phyloP scores from a whole-genome alignment of 2,888 invertebrate species.

The Ellobium chinense region DNA sequence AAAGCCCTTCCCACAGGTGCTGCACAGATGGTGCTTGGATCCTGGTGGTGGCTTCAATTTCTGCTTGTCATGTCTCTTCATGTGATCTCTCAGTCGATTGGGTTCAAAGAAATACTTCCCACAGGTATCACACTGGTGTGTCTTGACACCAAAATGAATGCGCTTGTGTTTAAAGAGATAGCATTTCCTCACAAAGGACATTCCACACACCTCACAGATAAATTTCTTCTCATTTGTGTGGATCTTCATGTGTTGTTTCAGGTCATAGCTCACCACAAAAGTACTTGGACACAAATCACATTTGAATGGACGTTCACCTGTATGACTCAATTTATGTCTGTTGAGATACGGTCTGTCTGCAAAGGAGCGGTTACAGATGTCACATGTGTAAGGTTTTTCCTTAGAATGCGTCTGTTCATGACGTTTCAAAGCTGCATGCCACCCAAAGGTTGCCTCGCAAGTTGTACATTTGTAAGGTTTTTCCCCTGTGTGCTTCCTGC shows the following conservation, averaged over 20 bases:
- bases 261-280: neutral
- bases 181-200: neutral
- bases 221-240: neutral
- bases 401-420: neutral
- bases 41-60: neutral
- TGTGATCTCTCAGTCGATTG: neutral
- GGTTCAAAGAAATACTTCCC: neutral
- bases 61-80: neutral
- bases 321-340: neutral
- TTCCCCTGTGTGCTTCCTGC: neutral
- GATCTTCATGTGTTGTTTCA: neutral
- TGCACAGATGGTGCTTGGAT: neutral
- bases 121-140: neutral
- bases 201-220: slow-evolving; percentile 1
- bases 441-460: neutral
- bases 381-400: slow-evolving; percentile 3
- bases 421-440: neutral
- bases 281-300: neutral
- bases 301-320: neutral
- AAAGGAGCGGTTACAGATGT: neutral
- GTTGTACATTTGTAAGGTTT: neutral
- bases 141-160: neutral
- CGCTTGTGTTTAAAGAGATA: neutral
- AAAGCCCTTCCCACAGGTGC: neutral
- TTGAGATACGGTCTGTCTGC: neutral